Conservation (phyloP, 2,113 vertebrate species). For the Coracopsis vasa region DNA sequence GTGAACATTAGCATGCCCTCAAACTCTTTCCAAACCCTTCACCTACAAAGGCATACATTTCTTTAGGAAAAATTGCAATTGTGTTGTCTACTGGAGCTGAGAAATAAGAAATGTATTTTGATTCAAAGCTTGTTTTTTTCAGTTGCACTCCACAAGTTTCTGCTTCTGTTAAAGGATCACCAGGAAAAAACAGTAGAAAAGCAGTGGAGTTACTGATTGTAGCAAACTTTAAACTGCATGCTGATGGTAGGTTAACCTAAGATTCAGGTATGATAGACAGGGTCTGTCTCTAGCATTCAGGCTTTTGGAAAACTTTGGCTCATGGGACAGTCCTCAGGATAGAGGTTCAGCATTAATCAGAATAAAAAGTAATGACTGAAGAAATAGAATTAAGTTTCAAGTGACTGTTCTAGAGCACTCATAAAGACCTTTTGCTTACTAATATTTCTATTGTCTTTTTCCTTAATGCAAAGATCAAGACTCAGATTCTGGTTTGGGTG, state of each 20-base stretch:
- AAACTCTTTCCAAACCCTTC: not conserved
- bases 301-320: not conserved
- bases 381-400: not conserved
- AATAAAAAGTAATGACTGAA: not conserved
- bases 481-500: not conserved
- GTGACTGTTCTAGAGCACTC: not conserved
- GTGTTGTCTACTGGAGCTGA: not conserved
- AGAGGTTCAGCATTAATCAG: not conserved
- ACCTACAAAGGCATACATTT: not conserved
- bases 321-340: rapidly evolving
- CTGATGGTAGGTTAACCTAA: not conserved
- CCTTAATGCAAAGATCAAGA: not conserved
- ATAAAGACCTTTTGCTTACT: not conserved
- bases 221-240: not conserved
- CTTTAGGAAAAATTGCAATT: not conserved
- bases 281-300: not conserved
- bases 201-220: not conserved
- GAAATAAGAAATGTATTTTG: not conserved
- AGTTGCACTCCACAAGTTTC: not conserved
- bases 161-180: not conserved
- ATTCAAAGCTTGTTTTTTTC: not conserved
- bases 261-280: not conserved
- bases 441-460: not conserved
- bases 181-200: not conserved
- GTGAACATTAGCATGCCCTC: not conserved